phyloP scores from a whole-genome alignment of 2,888 invertebrate species.

The Acanthococcus lagerstroemiae region DNA sequence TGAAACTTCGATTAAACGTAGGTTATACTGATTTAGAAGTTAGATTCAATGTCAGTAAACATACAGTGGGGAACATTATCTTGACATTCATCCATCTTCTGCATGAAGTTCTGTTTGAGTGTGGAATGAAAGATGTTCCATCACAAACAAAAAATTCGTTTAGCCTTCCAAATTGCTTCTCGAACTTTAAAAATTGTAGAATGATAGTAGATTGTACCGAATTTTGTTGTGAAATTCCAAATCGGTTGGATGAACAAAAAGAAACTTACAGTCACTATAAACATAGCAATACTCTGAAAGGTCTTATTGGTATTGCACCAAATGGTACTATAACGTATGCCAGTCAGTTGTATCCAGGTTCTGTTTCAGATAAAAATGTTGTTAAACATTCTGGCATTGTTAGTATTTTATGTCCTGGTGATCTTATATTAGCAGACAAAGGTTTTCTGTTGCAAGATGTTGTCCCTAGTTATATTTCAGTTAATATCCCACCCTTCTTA shows the following conservation, averaged over 20 bases:
- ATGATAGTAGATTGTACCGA: constrained; percentile 32
- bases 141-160: constrained; percentile 15
- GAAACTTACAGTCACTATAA: constrained; percentile 36
- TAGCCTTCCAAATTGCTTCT: constrained; percentile 16
- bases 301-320: constrained; percentile 37
- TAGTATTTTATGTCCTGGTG: constrained; percentile 15
- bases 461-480: constrained; percentile 15
- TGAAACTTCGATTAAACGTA: constrained; percentile 20
- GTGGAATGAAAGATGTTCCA: constrained; percentile 15
- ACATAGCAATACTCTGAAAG: constrained; percentile 37
- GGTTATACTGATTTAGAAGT: constrained; percentile 10
- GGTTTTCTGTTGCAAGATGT: constrained; percentile 29
- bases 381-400: constrained; percentile 7
- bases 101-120: not conserved
- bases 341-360: constrained; percentile 37
- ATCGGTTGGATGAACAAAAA: constrained; percentile 33
- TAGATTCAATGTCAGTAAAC: constrained; percentile 8
- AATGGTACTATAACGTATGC: constrained; percentile 38
- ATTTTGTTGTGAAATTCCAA: constrained; percentile 24
- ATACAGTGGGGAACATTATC: constrained; percentile 17
- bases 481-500: constrained; percentile 26
- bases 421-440: constrained; percentile 31
- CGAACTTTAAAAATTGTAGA: constrained; percentile 7
- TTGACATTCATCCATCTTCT: constrained; percentile 14
- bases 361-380: constrained; percentile 34